These are phyloP conservation scores for Nephrotoma appendiculata DNA, from an alignment of 2,888 invertebrate genomes.

Conservation along the genomic window DNA sequence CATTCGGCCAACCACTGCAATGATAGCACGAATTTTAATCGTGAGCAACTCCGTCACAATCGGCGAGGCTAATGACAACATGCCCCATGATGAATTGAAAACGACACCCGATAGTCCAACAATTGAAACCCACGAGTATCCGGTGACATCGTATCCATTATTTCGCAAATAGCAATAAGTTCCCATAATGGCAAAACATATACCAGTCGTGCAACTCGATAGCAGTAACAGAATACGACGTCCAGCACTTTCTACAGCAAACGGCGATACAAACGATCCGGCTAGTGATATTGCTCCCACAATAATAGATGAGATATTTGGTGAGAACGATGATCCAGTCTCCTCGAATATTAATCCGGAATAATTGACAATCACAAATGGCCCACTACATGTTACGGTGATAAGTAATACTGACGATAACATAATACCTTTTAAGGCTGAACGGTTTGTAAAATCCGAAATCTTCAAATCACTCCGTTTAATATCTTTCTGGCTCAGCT, in stretches of 20 bases:
- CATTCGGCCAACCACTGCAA: not conserved
- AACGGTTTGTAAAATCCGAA: conserved; percentile 17
- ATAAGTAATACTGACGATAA: conserved; percentile 24
- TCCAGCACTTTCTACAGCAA: conserved; percentile 26
- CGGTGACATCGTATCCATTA: conserved; percentile 16
- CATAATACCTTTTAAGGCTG: conserved; percentile 21
- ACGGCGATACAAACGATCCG: conserved; percentile 25
- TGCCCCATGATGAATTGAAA: conserved; percentile 24
- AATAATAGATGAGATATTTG: conserved; percentile 25
- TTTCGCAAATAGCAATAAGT: conserved; percentile 19
- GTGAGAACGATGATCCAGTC: conserved; percentile 24
- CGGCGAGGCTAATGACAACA: conserved; percentile 23
- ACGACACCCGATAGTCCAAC: conserved; percentile 27
- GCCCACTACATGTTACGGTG: conserved; percentile 26
- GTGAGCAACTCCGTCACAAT: not conserved
- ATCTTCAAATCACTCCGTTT: not conserved
- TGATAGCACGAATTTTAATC: not conserved
- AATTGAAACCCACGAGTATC: conserved; percentile 25
- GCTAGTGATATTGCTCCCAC: conserved; percentile 26
- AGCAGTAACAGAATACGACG: conserved; percentile 18
- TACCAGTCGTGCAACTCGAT: conserved; percentile 23
- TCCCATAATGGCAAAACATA: conserved; percentile 22
- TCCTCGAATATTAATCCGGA: conserved; percentile 26
- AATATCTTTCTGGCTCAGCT: not conserved
- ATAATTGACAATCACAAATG: conserved; percentile 28